phyloP scores from a whole-genome alignment of 2,113 vertebrate genomes.

The Catharus fuscescens region DNA sequence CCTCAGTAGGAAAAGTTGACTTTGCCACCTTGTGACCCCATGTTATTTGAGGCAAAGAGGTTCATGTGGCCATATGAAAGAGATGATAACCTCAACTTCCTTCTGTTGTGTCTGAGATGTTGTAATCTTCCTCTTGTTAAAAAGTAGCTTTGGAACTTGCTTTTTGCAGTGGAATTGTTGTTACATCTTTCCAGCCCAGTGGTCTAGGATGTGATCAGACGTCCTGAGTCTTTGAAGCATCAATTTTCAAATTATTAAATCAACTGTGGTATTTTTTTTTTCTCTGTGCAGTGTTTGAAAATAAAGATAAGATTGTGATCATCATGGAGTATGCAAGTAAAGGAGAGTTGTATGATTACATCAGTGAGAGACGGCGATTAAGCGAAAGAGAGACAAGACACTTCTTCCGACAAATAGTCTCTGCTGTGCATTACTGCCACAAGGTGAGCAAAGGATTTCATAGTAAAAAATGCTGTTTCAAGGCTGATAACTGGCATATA shows the following conservation, averaged over 20 bases:
- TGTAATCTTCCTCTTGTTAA: not conserved
- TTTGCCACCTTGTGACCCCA: not conserved
- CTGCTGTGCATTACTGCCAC: constrained; percentile 96
- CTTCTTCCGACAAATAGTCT: constrained; percentile 98
- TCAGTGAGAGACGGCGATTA: constrained; percentile 91
- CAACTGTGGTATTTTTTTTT: not conserved
- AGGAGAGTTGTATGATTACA: constrained; percentile 97
- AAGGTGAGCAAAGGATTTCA: constrained; percentile 79
- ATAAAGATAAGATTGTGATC: constrained; percentile 98
- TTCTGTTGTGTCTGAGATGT: not conserved
- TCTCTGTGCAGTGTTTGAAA: constrained; percentile 89
- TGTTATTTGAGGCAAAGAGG: not conserved
- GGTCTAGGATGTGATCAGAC: not conserved
- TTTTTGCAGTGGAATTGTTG: not conserved
- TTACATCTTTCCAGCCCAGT: not conserved
- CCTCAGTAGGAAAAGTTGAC: not conserved
- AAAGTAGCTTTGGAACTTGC: not conserved
- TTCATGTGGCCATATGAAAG: not conserved
- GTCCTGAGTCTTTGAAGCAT: not conserved
- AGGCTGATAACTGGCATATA: not conserved
- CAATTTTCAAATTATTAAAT: not conserved
- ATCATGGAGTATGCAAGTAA: constrained; percentile 96
- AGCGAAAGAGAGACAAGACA: constrained; percentile 92
- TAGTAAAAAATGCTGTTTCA: not conserved
- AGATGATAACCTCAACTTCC: not conserved